These are phyloP conservation scores for Acanthisitta chloris DNA, from an alignment of 2,113 vertebrate species.

Conservation along the genomic window DNA sequence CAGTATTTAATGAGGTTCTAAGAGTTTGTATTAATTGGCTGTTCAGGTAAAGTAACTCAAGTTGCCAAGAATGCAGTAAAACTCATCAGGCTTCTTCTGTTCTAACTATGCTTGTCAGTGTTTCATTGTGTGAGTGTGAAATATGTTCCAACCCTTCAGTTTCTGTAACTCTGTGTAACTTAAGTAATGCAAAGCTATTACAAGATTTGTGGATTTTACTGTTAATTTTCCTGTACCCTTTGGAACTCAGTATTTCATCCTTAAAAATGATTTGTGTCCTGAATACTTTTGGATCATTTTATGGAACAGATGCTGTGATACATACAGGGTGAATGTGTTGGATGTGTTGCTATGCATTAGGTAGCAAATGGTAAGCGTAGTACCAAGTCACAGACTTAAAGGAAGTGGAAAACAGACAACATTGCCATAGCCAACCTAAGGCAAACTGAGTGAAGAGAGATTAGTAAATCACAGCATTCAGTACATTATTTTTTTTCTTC, in stretches of 20 bases:
- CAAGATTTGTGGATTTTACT: constrained; percentile 17
- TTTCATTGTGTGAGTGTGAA: constrained; percentile 64
- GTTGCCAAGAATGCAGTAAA: constrained; percentile 53
- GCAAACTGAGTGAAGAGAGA: background rate
- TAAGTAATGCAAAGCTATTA: constrained; percentile 34
- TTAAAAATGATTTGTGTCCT: background rate
- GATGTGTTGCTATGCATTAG: background rate
- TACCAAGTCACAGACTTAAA: background rate
- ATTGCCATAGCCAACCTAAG: background rate
- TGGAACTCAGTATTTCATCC: background rate
- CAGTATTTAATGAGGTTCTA: constrained; percentile 46
- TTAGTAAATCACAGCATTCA: background rate
- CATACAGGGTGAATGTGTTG: background rate
- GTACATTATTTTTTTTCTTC: background rate
- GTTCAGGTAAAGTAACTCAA: constrained; percentile 56
- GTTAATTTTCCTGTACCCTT: constrained; percentile 1
- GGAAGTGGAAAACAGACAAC: background rate
- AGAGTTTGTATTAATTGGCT: constrained; percentile 59
- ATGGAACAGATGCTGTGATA: background rate
- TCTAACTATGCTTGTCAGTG: constrained; percentile 46
- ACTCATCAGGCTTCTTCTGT: constrained; percentile 50
- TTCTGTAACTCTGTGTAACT: constrained; percentile 56
- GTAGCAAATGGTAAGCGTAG: background rate
- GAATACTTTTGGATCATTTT: background rate
- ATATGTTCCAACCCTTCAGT: constrained; percentile 54